Conservation (phyloP, 92 coral and sea anemone species). For the Umimayanthus kanabou region DNA sequence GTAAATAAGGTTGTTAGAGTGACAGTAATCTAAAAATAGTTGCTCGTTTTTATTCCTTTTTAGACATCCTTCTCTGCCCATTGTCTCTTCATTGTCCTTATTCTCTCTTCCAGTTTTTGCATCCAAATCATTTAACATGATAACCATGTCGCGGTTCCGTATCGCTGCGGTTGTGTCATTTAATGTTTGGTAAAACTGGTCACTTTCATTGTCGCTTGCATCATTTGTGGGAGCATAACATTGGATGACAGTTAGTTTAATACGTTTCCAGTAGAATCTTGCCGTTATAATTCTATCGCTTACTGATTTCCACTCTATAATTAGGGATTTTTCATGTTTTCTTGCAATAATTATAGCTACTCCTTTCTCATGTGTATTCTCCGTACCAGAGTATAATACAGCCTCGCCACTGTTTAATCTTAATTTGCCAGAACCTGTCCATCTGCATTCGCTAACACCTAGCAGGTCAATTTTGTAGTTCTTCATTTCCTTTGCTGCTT, state of each 20-base stretch:
- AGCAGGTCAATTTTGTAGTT: background rate
- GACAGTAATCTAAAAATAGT: background rate
- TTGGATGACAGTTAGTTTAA: background rate
- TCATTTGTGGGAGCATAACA: background rate
- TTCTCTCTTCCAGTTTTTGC: background rate
- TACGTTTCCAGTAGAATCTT: constrained; percentile 14
- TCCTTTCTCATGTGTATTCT: background rate
- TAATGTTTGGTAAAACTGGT: background rate
- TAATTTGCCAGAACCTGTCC: constrained; percentile 26
- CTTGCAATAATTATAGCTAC: constrained; percentile 24
- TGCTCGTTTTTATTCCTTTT: background rate
- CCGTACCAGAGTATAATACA: background rate
- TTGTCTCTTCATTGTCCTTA: background rate
- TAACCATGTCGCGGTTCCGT: background rate
- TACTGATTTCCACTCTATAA: no score
- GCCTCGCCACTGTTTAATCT: background rate
- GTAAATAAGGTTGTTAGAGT: background rate
- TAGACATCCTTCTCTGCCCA: background rate
- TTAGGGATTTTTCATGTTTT: background rate
- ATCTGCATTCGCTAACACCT: constrained; percentile 38
- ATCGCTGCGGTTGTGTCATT: background rate
- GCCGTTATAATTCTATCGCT: constrained; percentile 20
- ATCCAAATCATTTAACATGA: background rate
- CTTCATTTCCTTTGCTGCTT: background rate
- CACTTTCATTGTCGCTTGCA: background rate